Evolutionary conservation across 2,113 vertebrate species (phyloP).

Genomic region (Nycticorax nycticorax): DNA sequence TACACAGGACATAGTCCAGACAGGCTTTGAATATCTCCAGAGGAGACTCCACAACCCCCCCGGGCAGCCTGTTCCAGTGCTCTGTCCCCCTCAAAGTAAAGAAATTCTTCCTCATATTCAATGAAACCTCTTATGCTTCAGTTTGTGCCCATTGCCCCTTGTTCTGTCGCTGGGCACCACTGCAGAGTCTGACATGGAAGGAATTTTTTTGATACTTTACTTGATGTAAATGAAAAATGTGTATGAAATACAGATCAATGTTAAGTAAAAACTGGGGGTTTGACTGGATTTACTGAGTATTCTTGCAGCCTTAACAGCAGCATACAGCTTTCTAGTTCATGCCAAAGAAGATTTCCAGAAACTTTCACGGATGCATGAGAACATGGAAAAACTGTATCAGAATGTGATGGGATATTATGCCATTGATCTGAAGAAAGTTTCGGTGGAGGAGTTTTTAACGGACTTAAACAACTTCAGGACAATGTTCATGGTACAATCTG

Average conservation of each 20-base stretch:
- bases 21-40: no score
- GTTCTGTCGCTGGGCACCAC: no score
- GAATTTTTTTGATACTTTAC: neutral
- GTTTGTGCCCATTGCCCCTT: no score
- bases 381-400: constrained; percentile 88
- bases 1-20: no score
- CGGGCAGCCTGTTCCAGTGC: no score
- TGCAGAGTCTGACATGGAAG: neutral
- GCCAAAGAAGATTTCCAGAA: constrained; percentile 89
- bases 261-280: neutral
- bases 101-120: no score
- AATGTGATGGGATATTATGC: constrained; percentile 87
- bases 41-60: no score
- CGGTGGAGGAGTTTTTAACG: constrained; percentile 90
- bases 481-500: constrained; percentile 85
- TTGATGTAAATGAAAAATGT: neutral
- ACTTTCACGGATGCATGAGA: constrained; percentile 84
- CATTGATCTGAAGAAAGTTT: constrained; percentile 92
- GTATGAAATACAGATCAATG: neutral
- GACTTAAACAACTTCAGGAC: constrained; percentile 94
- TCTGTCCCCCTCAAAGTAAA: no score
- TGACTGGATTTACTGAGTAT: neutral
- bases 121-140: no score
- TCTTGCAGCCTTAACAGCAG: constrained; percentile 78
- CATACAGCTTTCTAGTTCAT: constrained; percentile 85